Conservation (phyloP, 2,797 vertebrate genomes). For the Toxotes lorentzi region DNA sequence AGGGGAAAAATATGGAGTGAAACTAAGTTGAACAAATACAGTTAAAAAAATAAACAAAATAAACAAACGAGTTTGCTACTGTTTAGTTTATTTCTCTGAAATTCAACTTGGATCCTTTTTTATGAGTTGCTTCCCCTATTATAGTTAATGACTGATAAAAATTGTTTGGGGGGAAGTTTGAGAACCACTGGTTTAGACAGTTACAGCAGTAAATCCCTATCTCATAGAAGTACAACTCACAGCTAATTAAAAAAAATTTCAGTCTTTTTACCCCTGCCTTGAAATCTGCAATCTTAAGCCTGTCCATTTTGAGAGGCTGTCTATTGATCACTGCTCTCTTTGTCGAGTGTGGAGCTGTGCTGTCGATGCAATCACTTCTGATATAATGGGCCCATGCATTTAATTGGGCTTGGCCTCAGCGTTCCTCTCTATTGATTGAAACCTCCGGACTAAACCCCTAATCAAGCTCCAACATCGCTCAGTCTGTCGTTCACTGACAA, state of each 20-base stretch:
- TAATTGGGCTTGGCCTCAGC: conserved; percentile 71
- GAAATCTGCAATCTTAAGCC: conserved; percentile 73
- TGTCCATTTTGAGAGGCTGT: conserved; percentile 64
- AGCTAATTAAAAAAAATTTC: conserved; percentile 69
- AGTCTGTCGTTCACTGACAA: conserved; percentile 46
- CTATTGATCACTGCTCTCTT: conserved; percentile 76
- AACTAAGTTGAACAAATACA: too few relatives aligned
- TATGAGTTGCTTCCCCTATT: too few relatives aligned
- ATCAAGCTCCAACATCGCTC: conserved; percentile 63
- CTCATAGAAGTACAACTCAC: conserved; percentile 27
- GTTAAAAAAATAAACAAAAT: too few relatives aligned
- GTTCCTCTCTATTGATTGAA: conserved; percentile 75
- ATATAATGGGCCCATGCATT: conserved; percentile 79
- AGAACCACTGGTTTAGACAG: not conserved
- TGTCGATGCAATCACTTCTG: conserved; percentile 77
- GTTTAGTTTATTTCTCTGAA: too few relatives aligned
- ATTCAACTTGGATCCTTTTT: too few relatives aligned
- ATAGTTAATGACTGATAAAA: too few relatives aligned
- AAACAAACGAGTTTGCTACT: too few relatives aligned
- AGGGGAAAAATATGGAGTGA: too few relatives aligned
- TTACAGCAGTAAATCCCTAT: not conserved
- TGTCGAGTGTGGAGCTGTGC: conserved; percentile 56
- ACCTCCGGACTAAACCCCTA: conserved; percentile 66
- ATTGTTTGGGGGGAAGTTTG: too few relatives aligned
- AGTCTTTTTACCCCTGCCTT: conserved; percentile 40